Percentiles rank a stretch among this genome's conserved stretches.
Conservation (phyloP, 2,797 vertebrate genomes). For the Premnoplex brunnescens region DNA sequence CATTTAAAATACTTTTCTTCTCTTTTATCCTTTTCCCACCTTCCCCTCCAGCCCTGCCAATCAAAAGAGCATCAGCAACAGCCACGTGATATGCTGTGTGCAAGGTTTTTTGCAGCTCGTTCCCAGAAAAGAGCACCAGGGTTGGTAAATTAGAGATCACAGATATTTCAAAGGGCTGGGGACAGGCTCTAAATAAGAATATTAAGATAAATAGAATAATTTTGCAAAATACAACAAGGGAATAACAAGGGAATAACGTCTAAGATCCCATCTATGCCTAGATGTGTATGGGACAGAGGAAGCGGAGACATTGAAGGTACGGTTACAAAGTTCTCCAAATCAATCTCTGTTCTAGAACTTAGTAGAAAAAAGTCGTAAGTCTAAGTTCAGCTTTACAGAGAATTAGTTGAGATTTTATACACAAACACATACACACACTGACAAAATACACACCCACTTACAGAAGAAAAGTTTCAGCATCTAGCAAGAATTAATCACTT, state of each 20-base stretch:
- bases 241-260: background rate
- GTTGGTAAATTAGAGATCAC: background rate
- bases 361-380: background rate
- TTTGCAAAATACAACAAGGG: background rate
- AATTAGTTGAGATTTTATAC: background rate
- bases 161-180: background rate
- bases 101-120: background rate
- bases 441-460: background rate
- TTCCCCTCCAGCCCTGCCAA: background rate
- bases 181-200: background rate
- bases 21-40: background rate
- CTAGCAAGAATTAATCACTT: background rate
- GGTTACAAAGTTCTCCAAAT: background rate
- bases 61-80: background rate
- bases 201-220: background rate
- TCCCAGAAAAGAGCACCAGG: background rate
- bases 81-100: rapidly evolving
- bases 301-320: background rate
- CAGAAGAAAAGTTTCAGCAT: background rate
- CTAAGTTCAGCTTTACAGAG: background rate
- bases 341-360: background rate
- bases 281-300: background rate
- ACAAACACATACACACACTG: background rate
- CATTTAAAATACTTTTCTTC: background rate
- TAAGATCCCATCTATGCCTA: background rate